Percentiles rank a stretch among this genome's conserved stretches.
Evolutionary conservation across 2,888 invertebrate genomes (phyloP).

Genomic region (Epinotia bilunana): DNA sequence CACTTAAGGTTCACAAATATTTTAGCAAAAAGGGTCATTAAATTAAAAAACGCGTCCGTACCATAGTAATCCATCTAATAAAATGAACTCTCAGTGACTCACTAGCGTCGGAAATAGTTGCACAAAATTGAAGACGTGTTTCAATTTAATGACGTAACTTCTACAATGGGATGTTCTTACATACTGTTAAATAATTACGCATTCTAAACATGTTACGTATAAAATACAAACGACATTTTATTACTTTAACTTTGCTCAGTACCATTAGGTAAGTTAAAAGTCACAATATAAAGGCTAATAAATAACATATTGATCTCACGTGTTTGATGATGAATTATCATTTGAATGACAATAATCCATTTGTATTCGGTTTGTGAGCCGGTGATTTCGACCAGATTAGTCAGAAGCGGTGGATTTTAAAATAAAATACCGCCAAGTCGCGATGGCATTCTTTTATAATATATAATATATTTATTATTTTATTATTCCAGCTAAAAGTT

Average conservation of each 20-base stretch:
- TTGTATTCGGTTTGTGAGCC: conserved; percentile 64
- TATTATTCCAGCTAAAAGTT: background rate
- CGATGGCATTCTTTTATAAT: background rate
- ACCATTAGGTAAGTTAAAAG: conserved; percentile 60
- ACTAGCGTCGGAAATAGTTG: conserved; percentile 27
- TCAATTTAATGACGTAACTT: conserved; percentile 35
- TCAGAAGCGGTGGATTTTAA: conserved; percentile 36
- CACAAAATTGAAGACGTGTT: conserved; percentile 32
- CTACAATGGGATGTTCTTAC: background rate
- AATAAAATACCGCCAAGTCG: conserved; percentile 6
- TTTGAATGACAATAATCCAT: conserved; percentile 68
- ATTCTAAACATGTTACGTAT: background rate
- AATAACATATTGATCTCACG: conserved; percentile 72
- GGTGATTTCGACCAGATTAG: conserved; percentile 61
- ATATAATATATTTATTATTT: too few relatives aligned
- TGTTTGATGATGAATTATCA: conserved; percentile 56
- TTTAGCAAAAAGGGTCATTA: too few relatives aligned
- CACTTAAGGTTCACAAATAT: too few relatives aligned
- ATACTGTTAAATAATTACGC: background rate
- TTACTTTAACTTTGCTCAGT: conserved; percentile 22
- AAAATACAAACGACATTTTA: conserved; percentile 7
- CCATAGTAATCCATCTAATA: background rate
- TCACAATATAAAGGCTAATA: conserved; percentile 63
- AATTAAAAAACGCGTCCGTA: too few relatives aligned
- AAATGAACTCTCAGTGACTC: conserved; percentile 15